A percentile compares a stretch with the other conserved stretches of the same genome.
These are phyloP conservation scores for Melopsittacus undulatus DNA, from an alignment of 2,797 vertebrate genomes.

Conservation along the genomic window DNA sequence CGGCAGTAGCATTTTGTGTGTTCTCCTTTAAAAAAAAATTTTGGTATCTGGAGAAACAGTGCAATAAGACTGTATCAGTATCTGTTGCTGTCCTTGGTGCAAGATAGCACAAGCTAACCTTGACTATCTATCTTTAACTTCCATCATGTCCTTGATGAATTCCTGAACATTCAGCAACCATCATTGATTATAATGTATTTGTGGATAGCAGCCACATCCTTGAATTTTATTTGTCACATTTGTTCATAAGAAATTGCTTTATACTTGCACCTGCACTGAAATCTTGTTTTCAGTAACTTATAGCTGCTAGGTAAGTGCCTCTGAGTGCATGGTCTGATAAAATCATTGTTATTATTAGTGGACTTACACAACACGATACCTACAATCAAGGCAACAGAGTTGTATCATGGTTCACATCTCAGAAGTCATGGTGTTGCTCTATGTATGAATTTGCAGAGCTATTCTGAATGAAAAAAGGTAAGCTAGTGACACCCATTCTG, in stretches of 20 bases:
- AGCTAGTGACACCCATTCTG: not conserved
- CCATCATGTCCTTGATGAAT: not conserved
- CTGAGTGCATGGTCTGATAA: not conserved
- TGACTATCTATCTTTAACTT: not conserved
- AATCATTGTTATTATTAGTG: not conserved
- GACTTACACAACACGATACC: not conserved
- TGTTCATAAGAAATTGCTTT: not conserved
- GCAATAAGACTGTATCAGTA: not conserved
- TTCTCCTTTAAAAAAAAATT: not conserved
- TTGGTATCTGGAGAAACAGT: not conserved
- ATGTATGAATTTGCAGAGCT: not conserved
- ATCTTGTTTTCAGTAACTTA: not conserved
- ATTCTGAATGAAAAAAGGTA: not conserved
- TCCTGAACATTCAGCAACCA: not conserved
- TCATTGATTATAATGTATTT: not conserved
- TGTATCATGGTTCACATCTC: not conserved
- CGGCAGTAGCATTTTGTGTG: not conserved
- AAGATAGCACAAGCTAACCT: not conserved
- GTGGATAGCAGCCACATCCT: not conserved
- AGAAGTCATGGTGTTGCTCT: not conserved
- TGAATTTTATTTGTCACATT: not conserved
- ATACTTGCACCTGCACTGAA: not conserved
- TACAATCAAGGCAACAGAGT: not conserved
- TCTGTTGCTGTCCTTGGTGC: not conserved
- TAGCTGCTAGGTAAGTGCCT: not conserved